Evolutionary conservation across 2,888 invertebrate genomes (phyloP).

Genomic region (Tetragnatha montana): DNA sequence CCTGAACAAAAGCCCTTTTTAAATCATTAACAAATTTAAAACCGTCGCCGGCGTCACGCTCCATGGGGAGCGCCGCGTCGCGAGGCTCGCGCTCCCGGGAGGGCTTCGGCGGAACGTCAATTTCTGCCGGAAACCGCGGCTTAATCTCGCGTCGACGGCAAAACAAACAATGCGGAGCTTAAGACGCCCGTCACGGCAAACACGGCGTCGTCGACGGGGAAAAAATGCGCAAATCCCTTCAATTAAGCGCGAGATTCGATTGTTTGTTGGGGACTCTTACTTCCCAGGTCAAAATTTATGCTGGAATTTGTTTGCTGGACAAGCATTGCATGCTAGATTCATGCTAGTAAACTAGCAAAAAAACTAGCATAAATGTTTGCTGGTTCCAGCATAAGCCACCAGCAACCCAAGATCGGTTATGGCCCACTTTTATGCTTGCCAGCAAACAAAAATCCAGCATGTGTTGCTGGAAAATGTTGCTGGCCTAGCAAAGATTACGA

Average conservation of each 20-base stretch:
- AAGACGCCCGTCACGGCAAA: not conserved
- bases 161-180: slow-evolving; percentile 9
- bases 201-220: not conserved
- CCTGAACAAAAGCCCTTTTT: slow-evolving; percentile 5
- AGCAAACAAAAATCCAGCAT: no score
- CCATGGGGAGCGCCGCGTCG: not conserved
- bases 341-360: no score
- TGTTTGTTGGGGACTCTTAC: not conserved
- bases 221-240: not conserved
- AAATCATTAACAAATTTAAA: slow-evolving; percentile 59
- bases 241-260: not conserved
- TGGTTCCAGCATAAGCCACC: no score
- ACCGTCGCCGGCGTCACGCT: slow-evolving; percentile 12
- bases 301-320: no score
- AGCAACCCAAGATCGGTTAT: no score
- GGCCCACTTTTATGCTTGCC: no score
- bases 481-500: no score
- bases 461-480: no score
- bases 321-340: no score
- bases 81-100: slow-evolving; percentile 30
- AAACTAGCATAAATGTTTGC: no score
- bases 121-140: slow-evolving; percentile 4
- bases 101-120: slow-evolving; percentile 26
- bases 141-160: not conserved
- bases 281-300: no score